Evolutionary conservation across 2,888 invertebrate genomes (phyloP).

Genomic region (Myopa tessellatipennis): DNA sequence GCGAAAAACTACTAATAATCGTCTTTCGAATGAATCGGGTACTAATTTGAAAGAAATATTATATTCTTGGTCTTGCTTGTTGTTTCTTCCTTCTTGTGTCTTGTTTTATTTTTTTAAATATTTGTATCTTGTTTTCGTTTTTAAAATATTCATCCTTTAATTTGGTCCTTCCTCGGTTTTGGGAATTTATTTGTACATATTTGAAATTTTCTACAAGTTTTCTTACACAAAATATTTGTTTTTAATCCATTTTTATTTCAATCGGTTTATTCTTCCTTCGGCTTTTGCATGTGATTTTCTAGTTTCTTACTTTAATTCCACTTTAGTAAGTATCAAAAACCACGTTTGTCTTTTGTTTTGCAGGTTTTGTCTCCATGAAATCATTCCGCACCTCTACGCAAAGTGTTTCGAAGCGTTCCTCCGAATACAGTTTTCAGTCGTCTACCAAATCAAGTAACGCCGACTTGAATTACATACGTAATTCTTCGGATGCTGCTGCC

Average conservation of each 20-base stretch:
- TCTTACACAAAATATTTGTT: background rate
- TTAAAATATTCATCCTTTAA: slow-evolving; percentile 24
- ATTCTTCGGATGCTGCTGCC: slow-evolving; percentile 28
- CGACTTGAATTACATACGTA: slow-evolving; percentile 46
- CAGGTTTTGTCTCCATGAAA: slow-evolving; percentile 75
- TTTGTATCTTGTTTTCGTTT: slow-evolving; percentile 6
- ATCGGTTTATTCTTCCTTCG: too few relatives aligned
- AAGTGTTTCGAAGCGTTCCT: slow-evolving; percentile 73
- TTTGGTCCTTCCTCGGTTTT: too few relatives aligned
- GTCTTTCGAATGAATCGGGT: slow-evolving; percentile 68
- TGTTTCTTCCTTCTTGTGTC: slow-evolving; percentile 16
- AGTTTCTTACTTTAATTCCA: too few relatives aligned
- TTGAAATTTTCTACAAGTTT: background rate
- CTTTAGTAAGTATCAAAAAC: background rate
- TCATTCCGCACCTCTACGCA: slow-evolving; percentile 75
- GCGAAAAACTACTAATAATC: slow-evolving; percentile 63
- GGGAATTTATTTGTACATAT: slow-evolving; percentile 33
- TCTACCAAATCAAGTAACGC: slow-evolving; percentile 63
- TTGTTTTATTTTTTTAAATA: background rate
- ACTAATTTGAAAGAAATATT: slow-evolving; percentile 47
- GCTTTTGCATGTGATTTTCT: too few relatives aligned
- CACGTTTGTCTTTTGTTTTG: slow-evolving; percentile 45
- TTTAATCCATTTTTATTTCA: background rate
- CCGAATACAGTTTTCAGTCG: slow-evolving; percentile 71
- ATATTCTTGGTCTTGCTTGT: slow-evolving; percentile 38